Conservation (phyloP, 2,113 vertebrate genomes). For the Silurus glanis region DNA sequence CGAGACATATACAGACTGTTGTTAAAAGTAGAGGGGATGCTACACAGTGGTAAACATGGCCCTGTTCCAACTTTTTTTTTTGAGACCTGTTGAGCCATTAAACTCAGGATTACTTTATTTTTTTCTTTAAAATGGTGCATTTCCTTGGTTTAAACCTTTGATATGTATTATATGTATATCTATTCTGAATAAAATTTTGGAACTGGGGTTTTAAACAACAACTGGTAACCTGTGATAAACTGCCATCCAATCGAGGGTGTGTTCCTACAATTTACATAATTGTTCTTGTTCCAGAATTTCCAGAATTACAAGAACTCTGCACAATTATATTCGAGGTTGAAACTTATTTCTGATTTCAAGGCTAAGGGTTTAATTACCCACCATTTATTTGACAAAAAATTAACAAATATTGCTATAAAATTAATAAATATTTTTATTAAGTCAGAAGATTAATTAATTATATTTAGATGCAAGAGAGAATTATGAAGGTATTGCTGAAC, state of each 20-base stretch:
- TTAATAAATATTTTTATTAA: neutral
- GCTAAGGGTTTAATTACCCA: neutral
- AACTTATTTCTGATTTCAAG: neutral
- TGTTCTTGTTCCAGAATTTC: neutral
- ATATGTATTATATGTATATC: no score
- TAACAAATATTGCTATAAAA: neutral
- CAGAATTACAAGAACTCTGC: neutral
- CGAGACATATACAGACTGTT: no score
- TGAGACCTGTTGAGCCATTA: no score
- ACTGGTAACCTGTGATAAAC: neutral
- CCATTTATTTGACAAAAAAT: neutral
- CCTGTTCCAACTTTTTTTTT: no score
- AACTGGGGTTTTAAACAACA: no score
- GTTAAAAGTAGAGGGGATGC: no score
- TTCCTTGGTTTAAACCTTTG: no score
- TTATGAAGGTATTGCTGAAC: constrained; percentile 1
- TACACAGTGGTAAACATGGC: no score
- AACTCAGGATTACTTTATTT: no score
- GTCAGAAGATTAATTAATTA: neutral
- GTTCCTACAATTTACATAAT: neutral
- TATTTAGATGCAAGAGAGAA: neutral
- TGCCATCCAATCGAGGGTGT: neutral
- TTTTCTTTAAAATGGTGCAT: no score
- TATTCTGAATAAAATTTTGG: no score
- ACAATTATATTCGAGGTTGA: neutral